These are phyloP conservation scores for Azorinus chamasolen DNA, from an alignment of 2,888 invertebrate species.

Conservation along the genomic window DNA sequence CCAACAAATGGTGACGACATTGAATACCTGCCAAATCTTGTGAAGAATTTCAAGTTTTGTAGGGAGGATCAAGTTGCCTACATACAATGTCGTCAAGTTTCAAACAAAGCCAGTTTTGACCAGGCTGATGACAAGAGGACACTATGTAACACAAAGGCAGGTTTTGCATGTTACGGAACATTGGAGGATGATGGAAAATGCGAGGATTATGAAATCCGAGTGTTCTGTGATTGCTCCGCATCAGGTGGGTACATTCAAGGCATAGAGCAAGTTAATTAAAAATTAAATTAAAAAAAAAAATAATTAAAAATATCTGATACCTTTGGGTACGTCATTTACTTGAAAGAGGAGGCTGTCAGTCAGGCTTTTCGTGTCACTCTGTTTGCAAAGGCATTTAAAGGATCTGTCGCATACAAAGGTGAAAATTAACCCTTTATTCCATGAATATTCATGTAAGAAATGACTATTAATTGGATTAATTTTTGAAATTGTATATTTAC, in stretches of 20 bases:
- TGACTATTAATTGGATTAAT: too few species aligned
- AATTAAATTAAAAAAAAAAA: too few species aligned
- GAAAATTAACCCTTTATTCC: too few species aligned
- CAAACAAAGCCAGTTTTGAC: slow-evolving; percentile 63
- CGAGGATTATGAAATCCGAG: slow-evolving; percentile 81
- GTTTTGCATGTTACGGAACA: slow-evolving; percentile 49
- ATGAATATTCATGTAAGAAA: too few species aligned
- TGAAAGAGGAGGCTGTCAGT: too few species aligned
- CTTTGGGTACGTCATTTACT: too few species aligned
- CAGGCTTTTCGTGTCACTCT: too few species aligned
- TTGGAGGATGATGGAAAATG: slow-evolving; percentile 71
- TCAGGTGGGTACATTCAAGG: slow-evolving; percentile 38
- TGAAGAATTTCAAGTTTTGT: slow-evolving; percentile 66
- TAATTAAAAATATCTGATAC: too few species aligned
- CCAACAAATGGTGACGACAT: slow-evolving; percentile 64
- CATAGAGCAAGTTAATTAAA: too few species aligned
- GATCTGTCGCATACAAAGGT: too few species aligned
- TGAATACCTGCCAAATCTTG: slow-evolving; percentile 67
- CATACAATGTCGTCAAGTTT: slow-evolving; percentile 62
- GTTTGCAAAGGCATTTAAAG: too few species aligned
- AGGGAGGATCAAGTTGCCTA: slow-evolving; percentile 56
- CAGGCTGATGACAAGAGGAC: slow-evolving; percentile 89
- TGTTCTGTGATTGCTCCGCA: slow-evolving; percentile 81
- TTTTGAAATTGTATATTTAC: too few species aligned
- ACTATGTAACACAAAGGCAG: slow-evolving; percentile 53